Evolutionary conservation across 1,140 invertebrate genomes (phyloP).

Genomic region (Drosophila seguyi): DNA sequence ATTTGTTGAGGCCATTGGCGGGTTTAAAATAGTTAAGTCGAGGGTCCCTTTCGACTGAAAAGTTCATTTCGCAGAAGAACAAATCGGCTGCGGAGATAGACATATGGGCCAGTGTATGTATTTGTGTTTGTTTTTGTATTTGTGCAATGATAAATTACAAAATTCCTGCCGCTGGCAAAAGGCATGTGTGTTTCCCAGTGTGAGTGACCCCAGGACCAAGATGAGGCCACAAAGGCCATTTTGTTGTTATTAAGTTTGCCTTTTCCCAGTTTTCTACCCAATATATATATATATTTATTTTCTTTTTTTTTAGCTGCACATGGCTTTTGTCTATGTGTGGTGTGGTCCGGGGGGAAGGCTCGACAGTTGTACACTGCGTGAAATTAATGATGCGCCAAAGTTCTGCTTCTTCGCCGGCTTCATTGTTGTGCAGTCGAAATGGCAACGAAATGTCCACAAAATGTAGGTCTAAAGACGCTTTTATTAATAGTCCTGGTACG

Average conservation of each 20-base stretch:
- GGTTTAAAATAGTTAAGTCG: conserved; percentile 72
- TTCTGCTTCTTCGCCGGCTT: conserved; percentile 57
- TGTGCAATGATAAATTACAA: conserved; percentile 83
- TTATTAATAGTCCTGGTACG: conserved; percentile 82
- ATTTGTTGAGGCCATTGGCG: conserved; percentile 38
- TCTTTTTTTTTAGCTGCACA: conserved; percentile 55
- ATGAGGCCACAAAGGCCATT: conserved; percentile 74
- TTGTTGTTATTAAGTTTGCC: conserved; percentile 83
- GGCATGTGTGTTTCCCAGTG: conserved; percentile 21
- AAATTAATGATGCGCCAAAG: conserved; percentile 82
- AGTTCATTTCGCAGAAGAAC: conserved; percentile 72
- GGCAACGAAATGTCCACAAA: conserved; percentile 74
- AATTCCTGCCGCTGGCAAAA: conserved; percentile 75
- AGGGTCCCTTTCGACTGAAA: conserved; percentile 52
- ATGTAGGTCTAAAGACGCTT: conserved; percentile 80
- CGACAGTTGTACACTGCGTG: conserved; percentile 78
- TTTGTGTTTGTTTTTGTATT: conserved; percentile 51
- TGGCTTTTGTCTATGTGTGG: conserved; percentile 44
- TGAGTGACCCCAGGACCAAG: conserved; percentile 53
- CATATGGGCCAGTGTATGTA: conserved; percentile 39
- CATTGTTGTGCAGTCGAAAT: conserved; percentile 61
- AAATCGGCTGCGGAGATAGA: conserved; percentile 43
- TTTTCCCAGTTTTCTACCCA: conserved; percentile 63
- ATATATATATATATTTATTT: conserved; percentile 1
- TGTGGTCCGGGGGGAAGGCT: conserved; percentile 41